A percentile compares a stretch with the other conserved stretches of the same genome.
phyloP scores from a whole-genome alignment of 2,113 vertebrate genomes.

The Cyanoliseus patagonus region DNA sequence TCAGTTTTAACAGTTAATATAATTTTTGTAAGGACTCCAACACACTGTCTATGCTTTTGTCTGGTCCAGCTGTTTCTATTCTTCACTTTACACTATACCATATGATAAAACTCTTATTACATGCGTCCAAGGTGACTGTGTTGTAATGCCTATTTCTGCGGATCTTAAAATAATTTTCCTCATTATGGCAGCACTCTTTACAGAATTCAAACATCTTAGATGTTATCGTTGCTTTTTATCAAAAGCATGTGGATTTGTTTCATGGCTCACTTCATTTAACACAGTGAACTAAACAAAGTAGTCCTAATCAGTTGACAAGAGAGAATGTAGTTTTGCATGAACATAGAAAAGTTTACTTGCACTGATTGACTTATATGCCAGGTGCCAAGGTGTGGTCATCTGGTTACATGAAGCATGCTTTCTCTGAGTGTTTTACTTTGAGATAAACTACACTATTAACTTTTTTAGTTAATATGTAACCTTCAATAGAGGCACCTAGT shows the following conservation, averaged over 20 bases:
- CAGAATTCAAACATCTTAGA: neutral
- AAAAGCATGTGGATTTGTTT: constrained; percentile 21
- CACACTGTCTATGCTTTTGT: neutral
- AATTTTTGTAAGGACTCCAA: neutral
- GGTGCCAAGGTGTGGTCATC: neutral
- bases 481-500: constrained; percentile 68
- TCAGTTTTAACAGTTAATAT: neutral
- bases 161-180: neutral
- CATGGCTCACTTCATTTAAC: constrained; percentile 25
- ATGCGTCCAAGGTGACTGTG: neutral
- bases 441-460: constrained; percentile 64
- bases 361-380: constrained; percentile 23
- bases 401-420: constrained; percentile 60
- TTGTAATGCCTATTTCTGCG: neutral
- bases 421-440: constrained; percentile 52
- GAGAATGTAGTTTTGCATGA: constrained; percentile 27
- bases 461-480: constrained; percentile 67
- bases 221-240: neutral
- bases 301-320: neutral
- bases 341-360: constrained; percentile 24
- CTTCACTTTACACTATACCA: neutral
- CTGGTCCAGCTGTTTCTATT: neutral
- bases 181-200: neutral
- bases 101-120: neutral
- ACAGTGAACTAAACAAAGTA: neutral